Conservation (phyloP, 2,888 invertebrate genomes). For the Caprella mutica region DNA sequence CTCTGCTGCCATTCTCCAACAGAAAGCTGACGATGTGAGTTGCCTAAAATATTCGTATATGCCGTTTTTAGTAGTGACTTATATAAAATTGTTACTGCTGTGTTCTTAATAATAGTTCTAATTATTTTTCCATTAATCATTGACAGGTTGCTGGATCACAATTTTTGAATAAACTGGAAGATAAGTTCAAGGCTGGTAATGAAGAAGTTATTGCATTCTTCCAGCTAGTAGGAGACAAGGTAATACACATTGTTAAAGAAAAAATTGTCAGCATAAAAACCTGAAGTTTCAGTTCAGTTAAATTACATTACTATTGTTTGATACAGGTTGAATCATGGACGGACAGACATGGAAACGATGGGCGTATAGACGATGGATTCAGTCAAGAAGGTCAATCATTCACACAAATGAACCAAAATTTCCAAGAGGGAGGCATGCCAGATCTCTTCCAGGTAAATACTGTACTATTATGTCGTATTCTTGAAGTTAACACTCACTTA, state of each 20-base stretch:
- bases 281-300: background rate
- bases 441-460: conserved; percentile 9
- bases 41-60: background rate
- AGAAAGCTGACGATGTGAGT: background rate
- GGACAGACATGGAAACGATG: background rate
- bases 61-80: background rate
- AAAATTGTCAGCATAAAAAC: background rate
- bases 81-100: background rate
- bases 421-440: conserved; percentile 1
- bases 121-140: background rate
- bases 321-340: background rate
- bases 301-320: background rate
- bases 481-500: too few species aligned
- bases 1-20: background rate
- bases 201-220: conserved; percentile 12
- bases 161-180: conserved; percentile 12
- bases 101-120: background rate
- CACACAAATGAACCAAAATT: background rate
- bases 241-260: background rate
- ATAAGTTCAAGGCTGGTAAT: conserved; percentile 8
- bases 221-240: conserved; percentile 12
- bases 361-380: conserved; percentile 3
- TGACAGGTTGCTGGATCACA: background rate
- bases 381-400: background rate
- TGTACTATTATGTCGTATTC: too few species aligned